Conservation (phyloP, 2,113 vertebrate genomes). For the Aythya baeri region DNA sequence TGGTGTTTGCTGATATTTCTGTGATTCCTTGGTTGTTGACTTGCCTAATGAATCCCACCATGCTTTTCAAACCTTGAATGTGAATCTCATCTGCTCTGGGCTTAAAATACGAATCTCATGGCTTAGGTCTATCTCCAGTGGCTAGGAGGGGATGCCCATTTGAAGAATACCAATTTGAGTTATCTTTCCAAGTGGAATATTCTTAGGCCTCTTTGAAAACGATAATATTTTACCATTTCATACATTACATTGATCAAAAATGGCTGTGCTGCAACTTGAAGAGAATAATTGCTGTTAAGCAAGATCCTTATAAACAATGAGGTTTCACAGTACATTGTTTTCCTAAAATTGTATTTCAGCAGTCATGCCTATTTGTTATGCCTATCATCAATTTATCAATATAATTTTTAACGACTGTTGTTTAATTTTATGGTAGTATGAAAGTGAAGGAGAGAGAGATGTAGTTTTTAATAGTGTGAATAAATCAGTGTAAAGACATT, state of each 20-base stretch:
- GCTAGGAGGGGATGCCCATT: not conserved
- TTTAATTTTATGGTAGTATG: not conserved
- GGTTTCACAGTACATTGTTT: not conserved
- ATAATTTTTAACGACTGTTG: not conserved
- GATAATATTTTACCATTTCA: not conserved
- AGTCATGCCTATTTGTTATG: not conserved
- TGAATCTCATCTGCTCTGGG: not conserved
- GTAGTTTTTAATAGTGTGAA: not conserved
- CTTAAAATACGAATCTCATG: not conserved
- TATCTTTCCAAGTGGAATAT: not conserved
- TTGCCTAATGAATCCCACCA: not conserved
- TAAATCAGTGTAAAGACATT: not conserved
- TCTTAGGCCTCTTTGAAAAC: not conserved
- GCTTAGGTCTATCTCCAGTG: rapidly evolving
- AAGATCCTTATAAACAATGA: not conserved
- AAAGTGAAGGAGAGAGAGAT: not conserved
- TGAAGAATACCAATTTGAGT: not conserved
- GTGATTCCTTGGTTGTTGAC: not conserved
- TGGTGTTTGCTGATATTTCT: not conserved
- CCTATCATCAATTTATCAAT: not conserved
- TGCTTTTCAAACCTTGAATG: not conserved
- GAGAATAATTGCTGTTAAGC: not conserved
- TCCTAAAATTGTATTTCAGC: not conserved
- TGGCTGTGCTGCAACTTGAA: not conserved
- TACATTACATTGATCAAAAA: not conserved